phyloP scores from a whole-genome alignment of 2,797 vertebrate genomes.

The Falco peregrinus region DNA sequence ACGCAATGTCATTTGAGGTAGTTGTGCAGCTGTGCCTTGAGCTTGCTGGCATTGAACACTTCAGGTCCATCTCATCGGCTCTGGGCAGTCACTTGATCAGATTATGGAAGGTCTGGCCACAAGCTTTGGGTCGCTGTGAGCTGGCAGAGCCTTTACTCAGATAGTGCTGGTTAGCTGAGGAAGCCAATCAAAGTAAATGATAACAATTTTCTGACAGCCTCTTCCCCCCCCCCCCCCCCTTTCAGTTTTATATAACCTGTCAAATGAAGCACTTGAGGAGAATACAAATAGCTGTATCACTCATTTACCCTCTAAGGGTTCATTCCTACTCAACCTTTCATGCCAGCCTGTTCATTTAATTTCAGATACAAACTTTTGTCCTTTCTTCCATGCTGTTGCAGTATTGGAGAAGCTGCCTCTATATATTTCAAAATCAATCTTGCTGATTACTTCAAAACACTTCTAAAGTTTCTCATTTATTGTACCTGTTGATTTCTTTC shows the following conservation, averaged over 20 bases:
- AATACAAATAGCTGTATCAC: conserved; percentile 14
- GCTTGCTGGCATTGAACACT: conserved; percentile 28
- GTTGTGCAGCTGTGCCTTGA: neutral
- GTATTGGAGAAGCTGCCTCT: neutral
- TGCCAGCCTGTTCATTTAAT: conserved; percentile 6
- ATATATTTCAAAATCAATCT: neutral
- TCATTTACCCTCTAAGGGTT: neutral
- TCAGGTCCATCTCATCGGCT: conserved; percentile 59
- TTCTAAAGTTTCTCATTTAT: neutral
- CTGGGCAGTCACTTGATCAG: conserved; percentile 35
- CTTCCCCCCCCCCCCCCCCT: neutral
- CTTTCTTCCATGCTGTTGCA: neutral
- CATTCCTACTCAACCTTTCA: neutral
- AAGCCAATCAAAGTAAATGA: conserved; percentile 23
- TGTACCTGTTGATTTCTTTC: neutral
- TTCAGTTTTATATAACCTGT: conserved; percentile 5
- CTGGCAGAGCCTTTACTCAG: neutral
- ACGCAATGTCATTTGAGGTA: conserved; percentile 11
- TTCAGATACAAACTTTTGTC: neutral
- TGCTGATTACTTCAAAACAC: neutral
- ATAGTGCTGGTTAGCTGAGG: neutral
- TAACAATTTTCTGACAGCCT: neutral
- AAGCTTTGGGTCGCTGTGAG: neutral
- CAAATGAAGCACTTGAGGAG: neutral
- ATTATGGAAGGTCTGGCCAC: conserved; percentile 41